These are phyloP conservation scores for Thunnus thynnus DNA, from an alignment of 2,113 vertebrate species.

Conservation along the genomic window DNA sequence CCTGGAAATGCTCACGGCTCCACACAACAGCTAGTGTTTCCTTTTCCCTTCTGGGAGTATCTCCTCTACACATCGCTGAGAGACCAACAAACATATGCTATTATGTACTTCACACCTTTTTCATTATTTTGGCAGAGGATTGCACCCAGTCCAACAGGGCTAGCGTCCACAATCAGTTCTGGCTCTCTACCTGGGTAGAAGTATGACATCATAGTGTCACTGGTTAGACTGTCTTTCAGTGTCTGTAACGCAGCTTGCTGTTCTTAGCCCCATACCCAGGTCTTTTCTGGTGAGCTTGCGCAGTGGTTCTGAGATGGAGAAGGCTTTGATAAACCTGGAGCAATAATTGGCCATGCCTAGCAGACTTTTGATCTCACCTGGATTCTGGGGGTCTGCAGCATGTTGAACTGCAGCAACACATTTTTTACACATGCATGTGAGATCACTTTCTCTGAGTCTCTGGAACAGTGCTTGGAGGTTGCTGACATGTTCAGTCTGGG, in stretches of 20 bases:
- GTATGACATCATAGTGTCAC: constrained; percentile 31
- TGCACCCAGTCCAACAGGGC: constrained; percentile 5
- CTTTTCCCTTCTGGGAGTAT: constrained; percentile 27
- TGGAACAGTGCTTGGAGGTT: constrained; percentile 24
- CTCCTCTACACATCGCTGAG: constrained; percentile 23
- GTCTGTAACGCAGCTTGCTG: constrained; percentile 3
- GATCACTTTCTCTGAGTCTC: constrained; percentile 27
- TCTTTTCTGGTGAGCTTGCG: constrained; percentile 30
- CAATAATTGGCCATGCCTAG: constrained; percentile 48
- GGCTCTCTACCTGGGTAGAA: constrained; percentile 2
- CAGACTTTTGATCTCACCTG: constrained; percentile 19
- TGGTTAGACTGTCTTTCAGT: not conserved
- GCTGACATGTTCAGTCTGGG: constrained; percentile 26
- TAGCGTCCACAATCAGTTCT: constrained; percentile 11
- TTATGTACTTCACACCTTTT: constrained; percentile 5
- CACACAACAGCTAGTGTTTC: not conserved
- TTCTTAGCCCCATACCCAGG: constrained; percentile 12
- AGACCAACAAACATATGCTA: constrained; percentile 27
- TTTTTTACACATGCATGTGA: constrained; percentile 35
- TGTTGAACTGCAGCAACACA: constrained; percentile 14
- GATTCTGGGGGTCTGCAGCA: not conserved
- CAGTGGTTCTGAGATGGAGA: constrained; percentile 37
- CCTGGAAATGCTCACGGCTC: not conserved
- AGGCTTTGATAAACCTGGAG: constrained; percentile 40
- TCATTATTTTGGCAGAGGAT: constrained; percentile 32